A percentile compares a stretch with the other conserved stretches of the same genome.
Conservation (phyloP, 2,113 vertebrate genomes). For the Chroicocephalus ridibundus region DNA sequence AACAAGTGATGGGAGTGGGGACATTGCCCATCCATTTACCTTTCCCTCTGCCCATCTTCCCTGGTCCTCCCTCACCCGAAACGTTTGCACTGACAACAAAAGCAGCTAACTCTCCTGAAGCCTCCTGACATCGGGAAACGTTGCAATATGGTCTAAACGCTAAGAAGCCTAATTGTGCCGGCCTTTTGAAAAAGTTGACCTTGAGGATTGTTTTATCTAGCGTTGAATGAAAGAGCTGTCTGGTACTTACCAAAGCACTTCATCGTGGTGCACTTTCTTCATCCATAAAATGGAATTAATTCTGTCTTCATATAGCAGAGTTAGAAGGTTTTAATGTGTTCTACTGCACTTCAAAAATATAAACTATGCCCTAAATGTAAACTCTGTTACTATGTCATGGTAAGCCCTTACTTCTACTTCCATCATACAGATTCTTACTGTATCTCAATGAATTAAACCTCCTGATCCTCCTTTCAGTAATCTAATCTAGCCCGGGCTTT, state of each 20-base stretch:
- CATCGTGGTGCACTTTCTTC: not conserved
- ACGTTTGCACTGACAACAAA: not conserved
- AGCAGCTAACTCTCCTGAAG: not conserved
- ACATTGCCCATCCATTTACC: accelerated
- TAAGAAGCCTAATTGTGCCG: not conserved
- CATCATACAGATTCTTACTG: not conserved
- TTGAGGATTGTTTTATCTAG: not conserved
- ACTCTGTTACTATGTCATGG: not conserved
- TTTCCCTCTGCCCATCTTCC: not conserved
- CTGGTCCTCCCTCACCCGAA: not conserved
- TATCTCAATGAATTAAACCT: not conserved
- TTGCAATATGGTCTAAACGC: not conserved
- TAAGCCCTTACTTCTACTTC: not conserved
- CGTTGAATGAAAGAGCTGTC: not conserved
- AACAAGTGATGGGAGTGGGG: not conserved
- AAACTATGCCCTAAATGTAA: not conserved
- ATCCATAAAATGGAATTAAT: not conserved
- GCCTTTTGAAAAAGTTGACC: not conserved
- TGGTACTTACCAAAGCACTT: not conserved
- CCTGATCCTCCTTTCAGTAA: not conserved
- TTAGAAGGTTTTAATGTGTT: not conserved
- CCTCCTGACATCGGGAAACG: not conserved
- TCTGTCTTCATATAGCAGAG: not conserved
- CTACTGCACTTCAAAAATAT: not conserved
- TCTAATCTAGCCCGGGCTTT: not conserved